Evolutionary conservation across 2,797 vertebrate genomes (phyloP).

Genomic region (Cryptoprocta ferox): DNA sequence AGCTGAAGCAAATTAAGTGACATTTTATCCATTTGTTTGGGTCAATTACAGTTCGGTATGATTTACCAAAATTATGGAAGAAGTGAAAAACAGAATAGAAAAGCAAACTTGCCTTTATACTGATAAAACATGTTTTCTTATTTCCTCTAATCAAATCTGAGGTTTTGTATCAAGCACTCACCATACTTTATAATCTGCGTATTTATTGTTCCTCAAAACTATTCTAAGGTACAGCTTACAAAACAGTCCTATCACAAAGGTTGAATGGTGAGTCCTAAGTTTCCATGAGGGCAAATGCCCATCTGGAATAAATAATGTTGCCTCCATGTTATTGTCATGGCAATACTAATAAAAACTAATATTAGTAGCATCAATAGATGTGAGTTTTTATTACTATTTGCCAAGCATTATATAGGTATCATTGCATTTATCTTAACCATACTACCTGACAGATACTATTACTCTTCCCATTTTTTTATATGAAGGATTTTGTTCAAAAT

Average conservation of each 20-base stretch:
- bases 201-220: background rate
- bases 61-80: background rate
- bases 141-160: background rate
- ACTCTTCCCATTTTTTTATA: background rate
- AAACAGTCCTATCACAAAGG: background rate
- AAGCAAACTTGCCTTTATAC: background rate
- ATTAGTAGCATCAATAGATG: background rate
- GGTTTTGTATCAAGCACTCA: background rate
- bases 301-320: background rate
- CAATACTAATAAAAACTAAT: background rate
- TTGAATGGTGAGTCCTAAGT: background rate
- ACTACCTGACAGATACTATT: background rate
- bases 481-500: background rate
- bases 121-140: background rate
- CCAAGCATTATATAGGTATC: background rate
- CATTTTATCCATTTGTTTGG: background rate
- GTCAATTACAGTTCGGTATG: background rate
- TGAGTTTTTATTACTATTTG: background rate
- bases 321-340: background rate
- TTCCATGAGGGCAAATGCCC: background rate
- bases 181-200: background rate
- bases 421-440: background rate
- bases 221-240: background rate
- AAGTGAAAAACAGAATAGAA: background rate
- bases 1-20: background rate